Percentiles rank a stretch among this genome's conserved stretches.
phyloP scores from a whole-genome alignment of 2,888 invertebrate species.

The Galerucella pusilla region DNA sequence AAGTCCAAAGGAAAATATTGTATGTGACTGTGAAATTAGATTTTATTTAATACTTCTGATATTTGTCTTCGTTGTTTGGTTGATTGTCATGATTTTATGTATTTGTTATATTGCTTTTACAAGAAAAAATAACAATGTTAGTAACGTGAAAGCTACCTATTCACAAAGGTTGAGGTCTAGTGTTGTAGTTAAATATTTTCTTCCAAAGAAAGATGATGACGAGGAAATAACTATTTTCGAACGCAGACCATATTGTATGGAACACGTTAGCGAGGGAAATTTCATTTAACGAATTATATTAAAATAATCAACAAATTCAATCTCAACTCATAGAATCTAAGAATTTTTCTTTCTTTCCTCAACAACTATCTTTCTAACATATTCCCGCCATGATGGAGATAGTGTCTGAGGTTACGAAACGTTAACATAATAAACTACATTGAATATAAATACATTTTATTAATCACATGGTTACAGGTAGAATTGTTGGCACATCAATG shows the following conservation, averaged over 20 bases:
- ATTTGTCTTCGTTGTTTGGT: background rate
- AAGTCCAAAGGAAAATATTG: background rate
- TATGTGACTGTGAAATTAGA: background rate
- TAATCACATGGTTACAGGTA: background rate
- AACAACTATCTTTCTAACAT: no score
- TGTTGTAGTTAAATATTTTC: background rate
- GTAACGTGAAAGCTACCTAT: background rate
- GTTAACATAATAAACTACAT: background rate
- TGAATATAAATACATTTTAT: background rate
- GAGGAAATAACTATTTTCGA: background rate
- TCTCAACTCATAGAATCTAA: no score
- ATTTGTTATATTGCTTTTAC: background rate
- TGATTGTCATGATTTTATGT: background rate
- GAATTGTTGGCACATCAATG: background rate
- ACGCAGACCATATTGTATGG: background rate
- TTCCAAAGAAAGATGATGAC: background rate
- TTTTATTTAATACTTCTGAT: background rate
- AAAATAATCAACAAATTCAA: background rate
- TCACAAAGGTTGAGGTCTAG: background rate
- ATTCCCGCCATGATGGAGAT: no score
- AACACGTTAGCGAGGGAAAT: background rate
- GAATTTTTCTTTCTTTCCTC: no score
- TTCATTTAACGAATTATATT: background rate
- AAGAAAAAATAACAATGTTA: background rate
- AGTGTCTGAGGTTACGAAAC: no score